A percentile compares a stretch with the other conserved stretches of the same genome.
phyloP scores from a whole-genome alignment of 2,113 vertebrate genomes.

The Mesocricetus auratus region DNA sequence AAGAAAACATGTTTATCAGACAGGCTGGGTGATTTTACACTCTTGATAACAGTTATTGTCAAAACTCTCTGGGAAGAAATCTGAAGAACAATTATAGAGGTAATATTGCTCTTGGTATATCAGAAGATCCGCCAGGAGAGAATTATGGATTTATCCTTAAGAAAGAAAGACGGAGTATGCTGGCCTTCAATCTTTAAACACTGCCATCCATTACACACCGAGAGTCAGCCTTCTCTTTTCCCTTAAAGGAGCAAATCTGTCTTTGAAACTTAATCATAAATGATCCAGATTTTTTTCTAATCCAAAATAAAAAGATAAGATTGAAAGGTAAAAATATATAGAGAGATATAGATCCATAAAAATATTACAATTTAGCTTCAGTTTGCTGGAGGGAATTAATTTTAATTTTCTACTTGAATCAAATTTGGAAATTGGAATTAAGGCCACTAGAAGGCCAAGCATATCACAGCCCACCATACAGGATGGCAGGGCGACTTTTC shows the following conservation, averaged over 20 bases:
- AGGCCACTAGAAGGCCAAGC: slow-evolving; percentile 71
- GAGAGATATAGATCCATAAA: neutral
- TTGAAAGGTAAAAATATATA: neutral
- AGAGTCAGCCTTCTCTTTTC: slow-evolving; percentile 60
- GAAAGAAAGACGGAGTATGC: slow-evolving; percentile 65
- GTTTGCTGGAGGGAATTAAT: slow-evolving; percentile 79
- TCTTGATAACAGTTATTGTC: slow-evolving; percentile 86
- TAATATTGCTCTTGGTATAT: slow-evolving; percentile 78
- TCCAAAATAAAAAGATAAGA: slow-evolving; percentile 36
- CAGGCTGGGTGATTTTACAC: slow-evolving; percentile 83
- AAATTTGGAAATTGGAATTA: slow-evolving; percentile 79
- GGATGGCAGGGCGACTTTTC: slow-evolving; percentile 4
- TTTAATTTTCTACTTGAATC: slow-evolving; percentile 74
- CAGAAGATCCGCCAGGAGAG: slow-evolving; percentile 63
- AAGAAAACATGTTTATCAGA: slow-evolving; percentile 91
- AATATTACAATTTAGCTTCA: slow-evolving; percentile 15
- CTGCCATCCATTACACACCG: slow-evolving; percentile 8
- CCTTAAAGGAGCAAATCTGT: slow-evolving; percentile 49
- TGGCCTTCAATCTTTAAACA: slow-evolving; percentile 73
- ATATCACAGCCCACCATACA: slow-evolving; percentile 53
- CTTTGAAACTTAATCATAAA: slow-evolving; percentile 68
- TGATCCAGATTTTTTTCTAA: slow-evolving; percentile 48
- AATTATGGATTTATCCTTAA: slow-evolving; percentile 75
- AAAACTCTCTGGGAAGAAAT: slow-evolving; percentile 84
- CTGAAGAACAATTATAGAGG: slow-evolving; percentile 83